These are phyloP conservation scores for Actinostola sp. DNA, from an alignment of 92 coral and sea anemone genomes.

Conservation along the genomic window DNA sequence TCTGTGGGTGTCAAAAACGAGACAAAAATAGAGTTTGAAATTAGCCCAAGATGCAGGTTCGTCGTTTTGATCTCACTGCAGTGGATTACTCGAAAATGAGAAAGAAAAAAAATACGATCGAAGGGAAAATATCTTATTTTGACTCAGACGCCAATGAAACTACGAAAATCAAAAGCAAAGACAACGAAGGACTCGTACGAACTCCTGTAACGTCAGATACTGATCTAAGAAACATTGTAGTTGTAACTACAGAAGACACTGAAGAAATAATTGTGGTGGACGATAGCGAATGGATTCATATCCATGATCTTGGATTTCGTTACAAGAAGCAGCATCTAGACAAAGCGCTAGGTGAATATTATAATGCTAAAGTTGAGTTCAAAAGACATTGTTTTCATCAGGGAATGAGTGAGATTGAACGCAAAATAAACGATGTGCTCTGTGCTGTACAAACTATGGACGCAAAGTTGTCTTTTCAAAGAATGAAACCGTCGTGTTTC, in stretches of 20 bases:
- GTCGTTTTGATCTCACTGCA: conserved; percentile 1
- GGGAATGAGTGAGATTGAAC: conserved; percentile 73
- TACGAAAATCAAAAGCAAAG: background rate
- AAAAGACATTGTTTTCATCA: conserved; percentile 53
- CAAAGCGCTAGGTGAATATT: conserved; percentile 57
- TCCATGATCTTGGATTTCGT: conserved; percentile 48
- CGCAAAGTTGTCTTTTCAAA: conserved; percentile 32
- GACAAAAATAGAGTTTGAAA: background rate
- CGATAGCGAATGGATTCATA: conserved; percentile 26
- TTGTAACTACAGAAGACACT: background rate
- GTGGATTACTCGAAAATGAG: conserved; percentile 5
- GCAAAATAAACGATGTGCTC: conserved; percentile 70
- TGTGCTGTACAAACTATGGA: conserved; percentile 49
- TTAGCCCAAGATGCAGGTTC: conserved; percentile 17
- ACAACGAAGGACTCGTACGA: conserved; percentile 28
- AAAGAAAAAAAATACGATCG: background rate
- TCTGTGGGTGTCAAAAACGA: background rate
- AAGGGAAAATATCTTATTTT: conserved; percentile 1
- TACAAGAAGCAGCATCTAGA: conserved; percentile 45
- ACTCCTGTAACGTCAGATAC: conserved; percentile 17
- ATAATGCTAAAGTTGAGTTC: conserved; percentile 52
- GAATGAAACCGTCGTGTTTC: conserved; percentile 68
- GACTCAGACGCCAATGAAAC: background rate
- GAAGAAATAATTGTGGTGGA: background rate
- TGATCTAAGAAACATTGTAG: conserved; percentile 4